Base-by-base conservation (phyloP, 2,113 vertebrate species). In the Platycercus adscitus region DNA sequence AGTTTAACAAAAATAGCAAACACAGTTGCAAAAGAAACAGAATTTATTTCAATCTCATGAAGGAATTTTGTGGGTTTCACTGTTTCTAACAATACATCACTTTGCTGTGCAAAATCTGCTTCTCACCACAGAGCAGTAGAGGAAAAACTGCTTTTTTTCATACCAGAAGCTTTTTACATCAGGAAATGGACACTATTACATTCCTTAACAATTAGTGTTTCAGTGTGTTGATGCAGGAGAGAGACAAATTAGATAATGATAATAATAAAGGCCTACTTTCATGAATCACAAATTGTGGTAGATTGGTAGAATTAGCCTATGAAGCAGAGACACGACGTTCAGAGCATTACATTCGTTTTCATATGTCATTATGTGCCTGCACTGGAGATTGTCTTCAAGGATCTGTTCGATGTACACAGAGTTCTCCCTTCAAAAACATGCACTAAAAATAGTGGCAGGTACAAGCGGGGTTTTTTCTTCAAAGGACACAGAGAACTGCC, bases 1-100 rank as follows among this genome's bases (percentile, higher is more conserved):
- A 80, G 63, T 89, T 94, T 90, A 68, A 81, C 93, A 71, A 96
- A 91, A 97, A 92, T 39, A 91, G 88, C 64, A 94, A 95, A 91
- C 66, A 61, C 35, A 10, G 86, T 95, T 94, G 95, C 88, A 89
- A 96, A 88, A 2, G 6, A 92, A 95, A 91, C 76, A 95, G 82
- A 88, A 91, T 93, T 96, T 81, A 80, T 93, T 94, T 95, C 93
- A 95, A 65, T 93, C 64, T 95, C 37, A 26, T 50, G 53, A 75
- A 89, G 72, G 79, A 91, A 93, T 94, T 96, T 64, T 25, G 23
- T 90, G 82, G 58, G 76, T 82, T 96, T 81, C 7, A 1, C 55
- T 71, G 18, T 64, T 93, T 92, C 84, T 93, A 91, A 89, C 93
- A 94, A 97, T 93, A 79, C 55, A 94, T 88, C 86, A 93, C 63